Percentiles rank a stretch among this genome's conserved stretches.
Conservation (phyloP, 2,888 invertebrate genomes). For the Chalcosyrphus nemorum region DNA sequence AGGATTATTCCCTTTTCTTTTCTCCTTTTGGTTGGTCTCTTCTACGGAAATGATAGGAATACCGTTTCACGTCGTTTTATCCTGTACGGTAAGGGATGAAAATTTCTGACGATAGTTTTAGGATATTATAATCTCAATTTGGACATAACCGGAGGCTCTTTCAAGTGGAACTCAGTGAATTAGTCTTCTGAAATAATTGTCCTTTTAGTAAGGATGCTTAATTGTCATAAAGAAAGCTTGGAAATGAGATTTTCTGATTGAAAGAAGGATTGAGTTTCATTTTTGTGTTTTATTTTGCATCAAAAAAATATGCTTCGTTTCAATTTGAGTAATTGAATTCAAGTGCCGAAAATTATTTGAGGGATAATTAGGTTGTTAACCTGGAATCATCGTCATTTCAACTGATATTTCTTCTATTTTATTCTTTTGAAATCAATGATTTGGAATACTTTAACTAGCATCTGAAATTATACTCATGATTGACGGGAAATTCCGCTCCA, state of each 20-base stretch:
- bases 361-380: background rate
- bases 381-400: too few relatives aligned
- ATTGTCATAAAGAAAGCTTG: slow-evolving; percentile 10
- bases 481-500: too few relatives aligned
- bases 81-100: background rate
- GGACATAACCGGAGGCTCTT: slow-evolving; percentile 15
- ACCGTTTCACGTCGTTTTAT: background rate
- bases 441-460: too few relatives aligned
- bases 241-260: slow-evolving; percentile 1
- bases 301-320: background rate
- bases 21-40: background rate
- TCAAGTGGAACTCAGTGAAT: slow-evolving; percentile 47
- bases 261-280: background rate
- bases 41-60: background rate
- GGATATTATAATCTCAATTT: slow-evolving; percentile 42
- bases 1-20: background rate
- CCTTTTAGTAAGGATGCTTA: slow-evolving; percentile 18
- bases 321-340: background rate
- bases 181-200: slow-evolving; percentile 60
- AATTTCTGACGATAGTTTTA: slow-evolving; percentile 21
- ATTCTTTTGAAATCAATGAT: too few relatives aligned
- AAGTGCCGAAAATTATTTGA: background rate
- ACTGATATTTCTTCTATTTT: too few relatives aligned
- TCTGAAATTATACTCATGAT: too few relatives aligned
- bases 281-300: too few relatives aligned